Evolutionary conservation across 2,797 vertebrate genomes (phyloP), one percentile per base, ranked within the genome.

Genomic region (Heteromormyrus szaboi): DNA sequence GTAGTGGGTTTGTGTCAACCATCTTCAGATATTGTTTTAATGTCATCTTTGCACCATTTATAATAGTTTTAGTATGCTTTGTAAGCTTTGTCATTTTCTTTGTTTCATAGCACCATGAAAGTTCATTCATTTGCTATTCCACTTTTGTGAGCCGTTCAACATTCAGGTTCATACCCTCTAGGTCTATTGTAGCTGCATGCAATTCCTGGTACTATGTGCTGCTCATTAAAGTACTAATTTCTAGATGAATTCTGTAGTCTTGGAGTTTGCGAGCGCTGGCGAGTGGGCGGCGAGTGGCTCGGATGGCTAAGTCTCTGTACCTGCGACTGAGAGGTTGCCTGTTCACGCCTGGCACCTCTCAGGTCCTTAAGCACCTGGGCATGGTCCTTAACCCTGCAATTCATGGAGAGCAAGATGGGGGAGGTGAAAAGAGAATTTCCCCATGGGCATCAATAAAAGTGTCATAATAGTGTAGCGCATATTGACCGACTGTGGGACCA

Each of bases 61-160:
- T 65, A 65, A 65, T 25, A 25, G n/a, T 22, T 62, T 62, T 62
- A 62, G 9, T 62, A 25, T 62, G 59, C n/a, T 62, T 11, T 46
- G 48, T 53, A n/a, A 25, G 48, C 46, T 53, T 33, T 51, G 9
- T 53, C 19, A 51, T 68, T 68, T 86, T 86, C 85, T 59, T 86
- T 86, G 41, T 86, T 86, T 59, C 25, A 86, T 86, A 86, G 85
- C 85, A 86, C 29, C 29, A 51, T 59, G 56, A 86, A 62, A 59
- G 14, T 59, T 59, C 17, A 56, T 59, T 59, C 3, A 44, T 86
- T 59, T 86, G 51, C 17, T 33, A 33, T 56, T 59, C 37, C 14
- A 62, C 19, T 44, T 59, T 59, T 25, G 51, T 54, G 51, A 86
- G 54, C 50, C 29, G 7, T 65, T 59, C 54, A 62, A 22, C 3